A percentile compares a stretch with the other conserved stretches of the same genome.
phyloP scores from a whole-genome alignment of 2,113 vertebrate species.

The Pristiophorus japonicus region DNA sequence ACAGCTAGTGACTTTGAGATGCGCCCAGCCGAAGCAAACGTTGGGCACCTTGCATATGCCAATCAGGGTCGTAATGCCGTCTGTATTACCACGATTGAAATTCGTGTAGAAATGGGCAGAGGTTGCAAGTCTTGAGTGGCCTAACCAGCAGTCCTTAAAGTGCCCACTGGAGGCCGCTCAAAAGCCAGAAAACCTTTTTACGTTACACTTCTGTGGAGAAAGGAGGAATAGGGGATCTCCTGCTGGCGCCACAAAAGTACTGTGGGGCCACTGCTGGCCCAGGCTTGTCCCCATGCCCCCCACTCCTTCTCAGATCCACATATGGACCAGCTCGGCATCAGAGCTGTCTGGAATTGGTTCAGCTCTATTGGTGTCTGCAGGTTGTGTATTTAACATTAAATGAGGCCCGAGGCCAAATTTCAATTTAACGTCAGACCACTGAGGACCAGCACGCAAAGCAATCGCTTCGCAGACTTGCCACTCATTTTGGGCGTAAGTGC shows the following conservation, averaged over 20 bases:
- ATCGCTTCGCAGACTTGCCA: not conserved
- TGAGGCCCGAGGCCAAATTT: not conserved
- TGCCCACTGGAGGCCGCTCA: not conserved
- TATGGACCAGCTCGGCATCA: not conserved
- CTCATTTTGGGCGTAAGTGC: no score
- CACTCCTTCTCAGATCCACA: not conserved
- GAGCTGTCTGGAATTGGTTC: not conserved
- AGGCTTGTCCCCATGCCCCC: not conserved
- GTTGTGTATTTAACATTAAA: not conserved
- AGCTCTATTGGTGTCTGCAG: not conserved
- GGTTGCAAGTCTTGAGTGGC: not conserved
- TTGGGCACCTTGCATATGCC: not conserved
- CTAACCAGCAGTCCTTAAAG: not conserved
- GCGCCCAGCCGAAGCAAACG: not conserved
- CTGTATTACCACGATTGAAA: not conserved
- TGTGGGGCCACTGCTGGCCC: not conserved
- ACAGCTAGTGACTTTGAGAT: not conserved
- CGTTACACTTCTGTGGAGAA: not conserved
- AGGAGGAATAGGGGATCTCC: not conserved
- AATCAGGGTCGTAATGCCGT: not conserved
- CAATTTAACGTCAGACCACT: not conserved
- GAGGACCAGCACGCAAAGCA: no score
- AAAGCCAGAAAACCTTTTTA: not conserved
- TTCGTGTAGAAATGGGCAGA: not conserved
- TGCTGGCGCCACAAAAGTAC: not conserved